Percentiles rank a stretch among this genome's conserved stretches.
phyloP scores from a whole-genome alignment of 2,888 invertebrate genomes.

The Cheilosia scutellata region DNA sequence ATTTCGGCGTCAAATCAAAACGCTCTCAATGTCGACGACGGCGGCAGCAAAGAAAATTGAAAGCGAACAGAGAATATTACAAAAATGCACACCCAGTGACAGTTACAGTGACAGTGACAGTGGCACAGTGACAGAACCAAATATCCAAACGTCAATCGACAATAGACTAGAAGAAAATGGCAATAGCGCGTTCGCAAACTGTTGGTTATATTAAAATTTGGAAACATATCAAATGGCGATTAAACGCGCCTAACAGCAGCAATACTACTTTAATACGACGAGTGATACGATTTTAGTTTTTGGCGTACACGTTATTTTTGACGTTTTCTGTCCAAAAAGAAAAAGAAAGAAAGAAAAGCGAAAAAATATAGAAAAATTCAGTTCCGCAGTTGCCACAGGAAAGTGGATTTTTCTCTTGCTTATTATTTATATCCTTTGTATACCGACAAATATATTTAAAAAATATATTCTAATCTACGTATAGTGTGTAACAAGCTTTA shows the following conservation, averaged over 20 bases:
- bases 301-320: slow-evolving; percentile 25
- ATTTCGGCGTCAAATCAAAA: slow-evolving; percentile 1
- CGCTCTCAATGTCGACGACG: slow-evolving; percentile 61
- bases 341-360: background rate
- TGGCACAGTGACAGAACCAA: slow-evolving; percentile 21
- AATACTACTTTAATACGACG: slow-evolving; percentile 33
- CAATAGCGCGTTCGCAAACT: slow-evolving; percentile 80
- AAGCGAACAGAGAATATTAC: slow-evolving; percentile 1
- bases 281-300: slow-evolving; percentile 60
- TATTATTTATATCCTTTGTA: slow-evolving; percentile 49
- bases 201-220: slow-evolving; percentile 87
- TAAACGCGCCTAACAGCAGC: slow-evolving; percentile 51
- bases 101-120: slow-evolving; percentile 55
- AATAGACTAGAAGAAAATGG: slow-evolving; percentile 77
- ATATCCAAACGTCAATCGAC: slow-evolving; percentile 47
- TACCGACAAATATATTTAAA: slow-evolving; percentile 40
- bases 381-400: slow-evolving; percentile 26
- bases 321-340: slow-evolving; percentile 30
- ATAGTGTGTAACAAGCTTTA: slow-evolving; percentile 64
- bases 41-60: too few relatives aligned
- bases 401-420: slow-evolving; percentile 15
- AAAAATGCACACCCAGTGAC: slow-evolving; percentile 38
- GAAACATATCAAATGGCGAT: slow-evolving; percentile 92
- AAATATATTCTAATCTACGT: slow-evolving; percentile 17
- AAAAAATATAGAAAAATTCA: slow-evolving; percentile 5